Conservation (phyloP, 2,888 invertebrate genomes). For the Steinernema carpocapsae region DNA sequence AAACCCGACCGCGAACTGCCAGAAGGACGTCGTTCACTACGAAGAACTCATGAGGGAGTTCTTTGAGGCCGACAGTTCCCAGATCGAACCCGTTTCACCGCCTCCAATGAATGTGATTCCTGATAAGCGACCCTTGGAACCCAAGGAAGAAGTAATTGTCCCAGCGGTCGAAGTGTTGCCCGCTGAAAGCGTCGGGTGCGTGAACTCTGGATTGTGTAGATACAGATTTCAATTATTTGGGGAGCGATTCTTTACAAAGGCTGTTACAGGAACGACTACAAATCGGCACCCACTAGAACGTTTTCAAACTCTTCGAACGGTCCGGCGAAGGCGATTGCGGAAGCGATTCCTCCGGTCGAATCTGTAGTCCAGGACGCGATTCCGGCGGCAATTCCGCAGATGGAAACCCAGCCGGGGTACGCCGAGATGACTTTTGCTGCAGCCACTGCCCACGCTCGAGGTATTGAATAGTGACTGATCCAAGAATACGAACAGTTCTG, state of each 20-base stretch:
- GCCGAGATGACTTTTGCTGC: not conserved
- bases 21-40: conserved; percentile 23
- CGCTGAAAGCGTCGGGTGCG: not conserved
- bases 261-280: conserved; percentile 25
- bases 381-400: too few relatives aligned
- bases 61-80: conserved; percentile 21
- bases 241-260: too few relatives aligned
- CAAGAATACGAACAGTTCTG: not conserved
- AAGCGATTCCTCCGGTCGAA: not conserved
- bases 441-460: not conserved
- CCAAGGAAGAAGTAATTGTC: not conserved
- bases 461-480: not conserved
- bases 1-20: conserved; percentile 6
- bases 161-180: not conserved
- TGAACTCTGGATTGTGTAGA: too few relatives aligned
- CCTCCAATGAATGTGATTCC: not conserved
- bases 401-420: not conserved
- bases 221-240: too few relatives aligned
- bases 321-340: not conserved
- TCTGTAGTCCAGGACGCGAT: not conserved
- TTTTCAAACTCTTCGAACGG: not conserved
- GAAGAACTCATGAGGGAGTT: conserved; percentile 8
- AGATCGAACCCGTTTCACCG: not conserved
- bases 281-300: not conserved
- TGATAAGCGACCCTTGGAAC: not conserved